phyloP scores from a whole-genome alignment of 2,113 vertebrate genomes.

The Lynx canadensis region DNA sequence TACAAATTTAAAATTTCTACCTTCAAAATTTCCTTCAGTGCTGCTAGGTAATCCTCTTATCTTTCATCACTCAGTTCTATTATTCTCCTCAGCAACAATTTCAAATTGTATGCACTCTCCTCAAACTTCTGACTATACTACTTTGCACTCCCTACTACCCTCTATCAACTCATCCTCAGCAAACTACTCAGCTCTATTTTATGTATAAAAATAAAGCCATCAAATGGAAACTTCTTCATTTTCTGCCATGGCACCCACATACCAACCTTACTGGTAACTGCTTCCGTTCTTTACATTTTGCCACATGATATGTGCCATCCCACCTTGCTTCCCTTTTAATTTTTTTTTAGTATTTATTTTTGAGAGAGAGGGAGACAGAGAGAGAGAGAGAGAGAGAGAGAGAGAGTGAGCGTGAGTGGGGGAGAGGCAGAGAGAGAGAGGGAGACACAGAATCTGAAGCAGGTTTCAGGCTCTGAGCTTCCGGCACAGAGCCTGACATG shows the following conservation, averaged over 20 bases:
- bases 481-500: no score
- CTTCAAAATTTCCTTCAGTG: neutral
- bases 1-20: neutral
- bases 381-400: no score
- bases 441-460: no score
- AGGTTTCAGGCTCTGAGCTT: no score
- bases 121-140: neutral
- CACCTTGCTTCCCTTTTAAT: neutral
- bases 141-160: neutral
- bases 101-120: neutral
- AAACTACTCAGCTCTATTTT: neutral
- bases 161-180: neutral
- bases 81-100: constrained; percentile 4
- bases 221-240: neutral
- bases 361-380: no score
- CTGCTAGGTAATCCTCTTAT: neutral
- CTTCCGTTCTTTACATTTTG: neutral
- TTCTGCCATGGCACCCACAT: neutral
- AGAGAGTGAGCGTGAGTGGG: accelerated
- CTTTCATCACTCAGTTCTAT: neutral
- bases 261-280: neutral
- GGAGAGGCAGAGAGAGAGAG: no score
- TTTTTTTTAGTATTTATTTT: no score
- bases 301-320: neutral
- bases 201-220: neutral